Evolutionary conservation across 2,113 vertebrate species (phyloP), one percentile per base, ranked within the genome.

Genomic region (Picathartes gymnocephalus): DNA sequence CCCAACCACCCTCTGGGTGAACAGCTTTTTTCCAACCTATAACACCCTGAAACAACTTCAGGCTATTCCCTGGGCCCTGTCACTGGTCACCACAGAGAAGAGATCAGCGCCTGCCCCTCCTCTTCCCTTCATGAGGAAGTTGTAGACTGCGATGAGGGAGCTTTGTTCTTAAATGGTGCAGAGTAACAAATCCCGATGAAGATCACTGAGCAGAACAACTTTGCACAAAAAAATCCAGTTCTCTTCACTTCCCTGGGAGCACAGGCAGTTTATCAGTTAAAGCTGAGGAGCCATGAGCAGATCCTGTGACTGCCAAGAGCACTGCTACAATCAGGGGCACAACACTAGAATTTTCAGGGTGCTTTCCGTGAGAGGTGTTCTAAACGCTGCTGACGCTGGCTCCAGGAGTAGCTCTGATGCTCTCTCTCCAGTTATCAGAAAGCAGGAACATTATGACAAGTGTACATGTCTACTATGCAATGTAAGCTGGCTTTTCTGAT

Each of bases 361-460:
- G 25, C 37, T 84, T 53, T 73, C 65, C 4, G 0, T 60, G 76
- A 80, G 65, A 70, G 35, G 44, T 45, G 23, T 30, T 92, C 16
- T 9, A 60, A 87, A 40, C 0, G 0, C 45, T 56, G 60, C 48
- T 68, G 58, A 10, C 0, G 0, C 25, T 30, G 79, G 35, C 62
- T 72, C 31, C 40, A 19, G 74, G 48, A 57, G 37, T 3, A 66
- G 54, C 27, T 83, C 76, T 72, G 44, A 2, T 69, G 9, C 33
- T 47, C 54, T 16, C 4, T 35, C 72, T 57, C 13, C 13, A 51
- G 56, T 64, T 60, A 70, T 62, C 40, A 33, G 77, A 9, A 30
- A 60, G 70, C 24, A 77, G 58, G 68, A 80, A 53, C 0, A 10
- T 37, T 39, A 2, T 14, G 54, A 45, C 45, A 42, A 84, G 87